Conservation (phyloP, 2,888 invertebrate species). For the Fragum whitleyi region DNA sequence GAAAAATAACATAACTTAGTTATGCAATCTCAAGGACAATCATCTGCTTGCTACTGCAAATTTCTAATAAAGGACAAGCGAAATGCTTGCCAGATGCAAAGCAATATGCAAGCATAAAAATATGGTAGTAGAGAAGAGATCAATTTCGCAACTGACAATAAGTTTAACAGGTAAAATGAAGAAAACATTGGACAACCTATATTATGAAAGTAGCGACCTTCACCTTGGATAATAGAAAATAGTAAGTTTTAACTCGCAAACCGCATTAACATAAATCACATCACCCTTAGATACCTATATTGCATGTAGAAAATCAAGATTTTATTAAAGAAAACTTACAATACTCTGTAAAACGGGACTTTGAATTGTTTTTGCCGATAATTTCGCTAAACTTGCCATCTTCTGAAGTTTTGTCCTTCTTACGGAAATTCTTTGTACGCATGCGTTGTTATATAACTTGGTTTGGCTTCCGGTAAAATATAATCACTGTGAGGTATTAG, state of each 20-base stretch:
- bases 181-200: background rate
- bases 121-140: too few relatives aligned
- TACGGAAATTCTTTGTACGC: background rate
- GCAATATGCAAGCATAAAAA: too few relatives aligned
- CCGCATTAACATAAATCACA: background rate
- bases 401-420: background rate
- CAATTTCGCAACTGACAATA: too few relatives aligned
- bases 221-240: constrained; percentile 19
- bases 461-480: constrained; percentile 17
- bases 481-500: background rate
- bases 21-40: too few relatives aligned
- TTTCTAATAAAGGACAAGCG: too few relatives aligned
- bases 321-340: constrained; percentile 59
- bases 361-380: constrained; percentile 69
- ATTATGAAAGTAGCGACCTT: constrained; percentile 59
- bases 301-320: background rate
- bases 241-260: too few relatives aligned
- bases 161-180: background rate
- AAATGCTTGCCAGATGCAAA: too few relatives aligned
- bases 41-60: background rate
- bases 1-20: too few relatives aligned
- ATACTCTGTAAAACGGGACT: constrained; percentile 65
- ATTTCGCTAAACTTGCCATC: constrained; percentile 75
- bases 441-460: constrained; percentile 12
- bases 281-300: background rate